Base-by-base conservation (phyloP, 2,797 vertebrate genomes). In the Lates japonicus region DNA sequence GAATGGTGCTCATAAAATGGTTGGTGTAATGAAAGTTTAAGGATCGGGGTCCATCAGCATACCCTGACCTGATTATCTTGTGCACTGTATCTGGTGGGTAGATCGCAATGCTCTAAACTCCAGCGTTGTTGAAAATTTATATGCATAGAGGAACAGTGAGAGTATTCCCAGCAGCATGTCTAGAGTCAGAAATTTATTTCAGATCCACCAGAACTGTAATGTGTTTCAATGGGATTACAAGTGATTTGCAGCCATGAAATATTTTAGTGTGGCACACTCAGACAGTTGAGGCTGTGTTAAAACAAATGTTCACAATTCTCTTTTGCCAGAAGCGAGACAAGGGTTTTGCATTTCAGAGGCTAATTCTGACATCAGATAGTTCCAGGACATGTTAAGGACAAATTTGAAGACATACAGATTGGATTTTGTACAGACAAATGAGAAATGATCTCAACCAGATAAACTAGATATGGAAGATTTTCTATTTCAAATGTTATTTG, bases 181-280 rank as follows among this genome's bases (percentile, higher is more conserved):
- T 63, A n/a, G 39, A 49, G 76, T 75, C 74, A 83, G 52, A 82
- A 84, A 72, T 87, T 66, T 74, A 81, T 86, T 86, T 89, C 65
- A 73, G 76, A 87, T 88, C 76, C 71, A 78, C 46, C 58, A 66
- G 58, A 83, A 73, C 60, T 74, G 35, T 80, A 83, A 86, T 87
- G 54, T 79, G 81, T 70, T 88, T 86, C 81, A 78, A 46, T 64
- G 78, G 83, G 75, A 87, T 91, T 80, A 82, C 82, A 80, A 87
- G 85, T 87, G 80, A 88, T 90, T 88, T 90, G 75, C 80, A 86
- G 84, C 60, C 58, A 78, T 90, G 78, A 84, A 77, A 82, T 76
- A 74, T 70, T 83, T 85, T 69, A 62, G 70, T 67, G 76, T 44
- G 68, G 69, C 70, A 70, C 57, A 63, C 44, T 78, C 59, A 76